Evolutionary conservation across 2,888 invertebrate species (phyloP), one percentile per base, ranked within the genome.

Genomic region (Lissocephala sabroskyi): DNA sequence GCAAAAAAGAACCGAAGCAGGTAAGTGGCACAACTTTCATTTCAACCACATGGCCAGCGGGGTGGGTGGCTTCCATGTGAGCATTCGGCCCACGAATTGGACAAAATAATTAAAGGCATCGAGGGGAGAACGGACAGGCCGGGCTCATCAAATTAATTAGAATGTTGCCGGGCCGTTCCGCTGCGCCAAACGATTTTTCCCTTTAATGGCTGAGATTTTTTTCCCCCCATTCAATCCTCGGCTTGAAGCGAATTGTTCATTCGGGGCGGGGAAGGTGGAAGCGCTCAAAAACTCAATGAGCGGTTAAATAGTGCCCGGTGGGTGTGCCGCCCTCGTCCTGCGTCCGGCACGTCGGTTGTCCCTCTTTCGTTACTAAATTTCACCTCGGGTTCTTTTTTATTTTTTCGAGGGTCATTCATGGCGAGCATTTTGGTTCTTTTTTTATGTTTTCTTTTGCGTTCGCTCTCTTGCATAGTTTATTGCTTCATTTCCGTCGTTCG

Each of bases 91-190:
- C 23, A 23, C 7, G 7, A 23, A 23, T 23, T 23, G 23, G 7
- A 7, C 23, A 23, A 7, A 23, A 23, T 23, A 23, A 23, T 23
- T 23, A 7, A 23, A 23, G 7, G 3, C 3, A 23, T 23, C 4
- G 7, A 7, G 7, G 23, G 7, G 23, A 23, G 23, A 23, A 23
- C 3, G 32, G 44, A 41, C 19, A 40, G 11, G 47, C 23, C 39
- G 45, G n/a, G 45, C 49, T 56, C 52, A 67, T 63, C 59, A 59
- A 64, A 67, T 62, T 70, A 75, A 75, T 75, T 75, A 70, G 67
- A 71, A 54, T 47, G 41, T 11, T 28, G 47, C 47, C 26, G 43
- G 40, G 43, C 9, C 9, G 9, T 39, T 40, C 32, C 39, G 41
- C 36, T 44, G 33, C 10, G 2, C 17, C 23, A 23, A 5, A 23